A percentile compares a stretch with the other conserved stretches of the same genome.
Conservation (phyloP, 2,888 invertebrate species). For the Lepidocyrtoides sp. region DNA sequence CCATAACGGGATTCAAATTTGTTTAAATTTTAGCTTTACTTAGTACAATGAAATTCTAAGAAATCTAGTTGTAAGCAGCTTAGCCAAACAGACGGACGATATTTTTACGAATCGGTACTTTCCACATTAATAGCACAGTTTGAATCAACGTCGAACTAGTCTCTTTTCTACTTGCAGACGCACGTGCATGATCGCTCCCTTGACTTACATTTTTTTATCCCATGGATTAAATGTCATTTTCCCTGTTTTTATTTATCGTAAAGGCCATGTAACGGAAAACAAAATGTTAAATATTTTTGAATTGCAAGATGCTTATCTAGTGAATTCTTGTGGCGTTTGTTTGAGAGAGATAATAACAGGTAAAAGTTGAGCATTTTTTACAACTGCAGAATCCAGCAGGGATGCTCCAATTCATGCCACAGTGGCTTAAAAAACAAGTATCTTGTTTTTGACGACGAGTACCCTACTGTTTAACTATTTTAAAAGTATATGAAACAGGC, state of each 20-base stretch:
- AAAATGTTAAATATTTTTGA: too few relatives aligned
- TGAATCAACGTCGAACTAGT: too few relatives aligned
- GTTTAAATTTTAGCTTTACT: not conserved
- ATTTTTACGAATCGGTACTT: not conserved
- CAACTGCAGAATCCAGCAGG: not conserved
- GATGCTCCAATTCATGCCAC: not conserved
- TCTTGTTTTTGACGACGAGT: not conserved
- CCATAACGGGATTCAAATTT: not conserved
- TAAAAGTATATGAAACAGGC: not conserved
- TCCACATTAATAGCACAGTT: not conserved
- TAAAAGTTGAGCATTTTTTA: not conserved
- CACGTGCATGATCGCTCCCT: too few relatives aligned
- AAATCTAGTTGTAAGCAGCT: not conserved
- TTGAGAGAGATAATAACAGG: not conserved
- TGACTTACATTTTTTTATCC: too few relatives aligned
- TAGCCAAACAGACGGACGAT: not conserved
- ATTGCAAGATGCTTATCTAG: not conserved
- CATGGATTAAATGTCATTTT: too few relatives aligned
- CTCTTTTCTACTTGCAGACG: too few relatives aligned
- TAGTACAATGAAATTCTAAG: not conserved
- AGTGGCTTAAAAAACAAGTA: not conserved
- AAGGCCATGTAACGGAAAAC: too few relatives aligned
- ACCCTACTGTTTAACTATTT: not conserved
- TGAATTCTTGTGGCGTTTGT: not conserved
- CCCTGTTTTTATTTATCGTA: too few relatives aligned